Percentiles rank a stretch among this genome's conserved stretches.
These are phyloP conservation scores for Myripristis murdjan DNA, from an alignment of 2,797 vertebrate species.

Conservation along the genomic window DNA sequence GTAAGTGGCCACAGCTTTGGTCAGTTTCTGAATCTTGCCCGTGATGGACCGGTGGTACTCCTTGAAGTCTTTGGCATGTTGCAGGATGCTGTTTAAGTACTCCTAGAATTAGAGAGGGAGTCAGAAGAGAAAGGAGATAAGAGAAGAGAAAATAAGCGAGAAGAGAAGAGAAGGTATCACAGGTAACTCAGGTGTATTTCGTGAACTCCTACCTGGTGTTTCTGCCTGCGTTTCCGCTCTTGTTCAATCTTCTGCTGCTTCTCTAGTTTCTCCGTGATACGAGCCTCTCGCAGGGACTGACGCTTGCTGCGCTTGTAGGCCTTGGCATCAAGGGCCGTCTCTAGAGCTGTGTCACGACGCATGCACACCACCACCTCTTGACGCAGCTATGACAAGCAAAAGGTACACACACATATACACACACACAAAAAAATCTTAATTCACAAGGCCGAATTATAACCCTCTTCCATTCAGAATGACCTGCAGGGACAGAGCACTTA, in stretches of 20 bases:
- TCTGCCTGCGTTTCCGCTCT: conserved; percentile 96
- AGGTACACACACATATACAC: too few species aligned
- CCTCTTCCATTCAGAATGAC: too few species aligned
- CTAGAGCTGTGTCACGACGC: conserved; percentile 95
- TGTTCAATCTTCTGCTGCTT: conserved; percentile 99
- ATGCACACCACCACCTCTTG: conserved; percentile 98
- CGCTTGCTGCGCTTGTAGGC: conserved; percentile 97
- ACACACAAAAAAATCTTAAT: too few species aligned
- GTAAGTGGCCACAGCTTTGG: conserved; percentile 95
- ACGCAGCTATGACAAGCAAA: too few species aligned
- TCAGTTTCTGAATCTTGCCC: conserved; percentile 96
- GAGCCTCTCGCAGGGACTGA: conserved; percentile 95
- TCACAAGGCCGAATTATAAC: too few species aligned
- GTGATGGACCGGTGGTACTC: conserved; percentile 97
- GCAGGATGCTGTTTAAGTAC: conserved; percentile 97
- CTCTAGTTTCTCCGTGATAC: conserved; percentile 98
- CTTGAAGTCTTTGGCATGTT: conserved; percentile 99
- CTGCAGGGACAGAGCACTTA: too few species aligned
- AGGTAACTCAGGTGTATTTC: too few species aligned
- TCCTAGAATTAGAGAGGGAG: conserved; percentile 83
- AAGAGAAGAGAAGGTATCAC: too few species aligned
- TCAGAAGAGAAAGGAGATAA: too few species aligned
- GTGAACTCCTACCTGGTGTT: conserved; percentile 99
- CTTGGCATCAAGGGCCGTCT: conserved; percentile 97
- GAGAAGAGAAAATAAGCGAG: too few species aligned